Base-by-base conservation (phyloP, 2,113 vertebrate species). In the Ornithorhynchus anatinus region DNA sequence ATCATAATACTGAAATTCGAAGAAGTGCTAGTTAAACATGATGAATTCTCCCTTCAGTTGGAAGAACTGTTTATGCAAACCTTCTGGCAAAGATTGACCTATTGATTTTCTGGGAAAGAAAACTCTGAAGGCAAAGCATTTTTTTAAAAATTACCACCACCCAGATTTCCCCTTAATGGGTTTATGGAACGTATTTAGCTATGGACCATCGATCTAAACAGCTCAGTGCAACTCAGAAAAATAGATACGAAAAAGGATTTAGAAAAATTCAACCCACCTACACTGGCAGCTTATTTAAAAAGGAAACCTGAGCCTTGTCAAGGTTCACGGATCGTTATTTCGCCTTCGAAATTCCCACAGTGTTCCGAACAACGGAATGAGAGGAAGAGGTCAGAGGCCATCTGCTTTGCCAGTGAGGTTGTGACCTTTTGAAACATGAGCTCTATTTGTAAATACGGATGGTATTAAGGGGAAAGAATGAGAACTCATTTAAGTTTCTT, bases 61-160 rank as follows among this genome's bases (percentile, higher is more conserved):
- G 60, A 61, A 19, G 14, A 33, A 82, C 84, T 63, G 70, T 62
- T 69, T 52, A 43, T 1, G 0, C 54, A 54, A 67, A 2, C 12
- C 52, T 76, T 60, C 62, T 40, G 60, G 48, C 37, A 67, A 58
- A 79, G 53, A 23, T 9, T 53, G 62, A 74, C 59, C 27, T 82
- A 75, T 33, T 8, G 47, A 79, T 84, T 68, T 33, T 69, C 59
- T 47, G 79, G 35, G 37, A 71, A 66, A 84, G 69, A 54, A 75
- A 73, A 42, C 53, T 72, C 69, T 39, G 45, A 57, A 50, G 39
- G 60, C 31, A 79, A 75, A 58, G 40, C 29, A 63, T 73, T 65
- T n/a, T n/a, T 71, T 61, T 19, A 68, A 75, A 85, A 78, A 72
- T 86, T 81, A 75, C 62, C 48, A 65, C 50, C 19, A 48, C 39